phyloP scores from a whole-genome alignment of 2,888 invertebrate species.

The Hirtodrosophila cameraria region DNA sequence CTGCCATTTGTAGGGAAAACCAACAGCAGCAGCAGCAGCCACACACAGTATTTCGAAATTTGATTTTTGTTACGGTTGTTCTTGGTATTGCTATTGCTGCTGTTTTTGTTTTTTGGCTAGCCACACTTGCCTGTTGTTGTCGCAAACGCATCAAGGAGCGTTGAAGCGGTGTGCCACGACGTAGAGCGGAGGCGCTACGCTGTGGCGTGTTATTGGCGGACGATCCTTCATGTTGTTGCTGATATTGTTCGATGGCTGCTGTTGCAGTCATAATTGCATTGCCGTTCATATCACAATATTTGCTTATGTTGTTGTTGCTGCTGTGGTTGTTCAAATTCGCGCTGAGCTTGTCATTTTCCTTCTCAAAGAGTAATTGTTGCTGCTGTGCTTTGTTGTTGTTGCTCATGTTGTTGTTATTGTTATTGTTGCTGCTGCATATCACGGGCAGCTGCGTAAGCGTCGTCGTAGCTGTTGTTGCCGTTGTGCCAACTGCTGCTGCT shows the following conservation, averaged over 20 bases:
- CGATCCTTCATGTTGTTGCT: slow-evolving; percentile 30
- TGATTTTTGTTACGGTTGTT: slow-evolving; percentile 16
- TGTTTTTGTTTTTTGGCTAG: slow-evolving; percentile 14
- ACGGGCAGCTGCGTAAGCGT: slow-evolving; percentile 16
- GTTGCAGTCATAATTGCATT: slow-evolving; percentile 36
- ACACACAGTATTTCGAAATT: background rate
- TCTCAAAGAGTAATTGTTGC: slow-evolving; percentile 32
- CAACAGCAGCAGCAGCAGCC: slow-evolving; percentile 13
- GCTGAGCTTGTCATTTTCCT: slow-evolving; percentile 44
- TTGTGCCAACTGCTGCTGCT: slow-evolving; percentile 10
- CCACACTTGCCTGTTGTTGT: slow-evolving; percentile 83
- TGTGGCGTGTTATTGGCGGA: slow-evolving; percentile 46
- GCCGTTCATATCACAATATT: slow-evolving; percentile 64
- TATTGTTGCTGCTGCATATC: slow-evolving; percentile 37
- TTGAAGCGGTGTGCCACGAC: slow-evolving; percentile 77
- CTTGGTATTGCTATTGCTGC: slow-evolving; percentile 26
- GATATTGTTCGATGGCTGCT: slow-evolving; percentile 17
- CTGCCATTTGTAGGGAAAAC: slow-evolving; percentile 23
- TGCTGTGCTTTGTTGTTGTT: slow-evolving; percentile 21
- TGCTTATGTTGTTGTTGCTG: slow-evolving; percentile 41
- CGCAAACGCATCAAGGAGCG: slow-evolving; percentile 80
- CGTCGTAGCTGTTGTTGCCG: slow-evolving; percentile 9
- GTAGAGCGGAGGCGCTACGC: slow-evolving; percentile 62
- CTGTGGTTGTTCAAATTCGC: slow-evolving; percentile 37
- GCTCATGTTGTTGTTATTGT: slow-evolving; percentile 25